Conservation (phyloP, 1,140 invertebrate species). For the Calephelis virginiensis region DNA sequence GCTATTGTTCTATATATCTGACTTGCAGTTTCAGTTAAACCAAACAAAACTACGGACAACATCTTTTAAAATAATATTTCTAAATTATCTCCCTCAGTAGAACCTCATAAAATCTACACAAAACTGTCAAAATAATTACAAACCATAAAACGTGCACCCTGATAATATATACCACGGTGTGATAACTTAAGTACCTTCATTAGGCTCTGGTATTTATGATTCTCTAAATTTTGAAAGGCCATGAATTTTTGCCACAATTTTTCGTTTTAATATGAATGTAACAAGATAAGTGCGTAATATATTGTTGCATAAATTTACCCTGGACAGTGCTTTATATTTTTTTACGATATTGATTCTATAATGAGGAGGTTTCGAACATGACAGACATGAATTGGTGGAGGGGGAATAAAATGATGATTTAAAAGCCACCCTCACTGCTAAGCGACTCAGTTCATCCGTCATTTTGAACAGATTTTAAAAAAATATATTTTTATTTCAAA, state of each 20-base stretch:
- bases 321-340: neutral
- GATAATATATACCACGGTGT: slow-evolving; percentile 6
- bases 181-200: slow-evolving; percentile 11
- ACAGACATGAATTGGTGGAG: neutral
- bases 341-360: neutral
- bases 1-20: no score
- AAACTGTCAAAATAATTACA: slow-evolving; percentile 12
- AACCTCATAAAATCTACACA: neutral
- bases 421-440: no score
- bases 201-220: slow-evolving; percentile 7
- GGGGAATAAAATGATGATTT: no score
- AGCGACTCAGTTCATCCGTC: no score
- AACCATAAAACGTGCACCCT: slow-evolving; percentile 4
- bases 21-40: no score
- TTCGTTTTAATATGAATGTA: slow-evolving; percentile 3
- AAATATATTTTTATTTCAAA: no score
- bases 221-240: slow-evolving; percentile 1
- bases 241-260: slow-evolving; percentile 12
- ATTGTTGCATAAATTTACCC: neutral
- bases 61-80: neutral
- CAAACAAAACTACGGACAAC: neutral
- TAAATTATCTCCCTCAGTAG: neutral
- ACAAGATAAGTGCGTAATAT: slow-evolving; percentile 10
- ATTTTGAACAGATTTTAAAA: no score
- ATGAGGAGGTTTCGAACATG: neutral